Percentiles rank a stretch among this genome's conserved stretches.
phyloP scores from a whole-genome alignment of 2,797 vertebrate genomes.

The Micropoecilia bifurca region DNA sequence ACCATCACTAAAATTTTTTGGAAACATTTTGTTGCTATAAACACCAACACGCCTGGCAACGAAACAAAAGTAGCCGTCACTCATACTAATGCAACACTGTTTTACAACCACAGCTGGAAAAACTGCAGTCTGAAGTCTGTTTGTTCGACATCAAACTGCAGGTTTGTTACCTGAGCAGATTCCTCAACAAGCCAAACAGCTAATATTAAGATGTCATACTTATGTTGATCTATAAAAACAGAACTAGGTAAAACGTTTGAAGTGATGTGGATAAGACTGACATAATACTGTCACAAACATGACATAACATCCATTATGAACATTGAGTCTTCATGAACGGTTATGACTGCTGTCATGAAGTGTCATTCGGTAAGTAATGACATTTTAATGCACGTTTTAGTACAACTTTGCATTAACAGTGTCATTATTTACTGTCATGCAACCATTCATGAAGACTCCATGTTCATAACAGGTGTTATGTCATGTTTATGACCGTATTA shows the following conservation, averaged over 20 bases:
- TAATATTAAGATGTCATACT: neutral
- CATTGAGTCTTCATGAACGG: too few species aligned
- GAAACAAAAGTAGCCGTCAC: neutral
- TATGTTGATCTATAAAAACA: neutral
- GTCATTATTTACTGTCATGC: too few species aligned
- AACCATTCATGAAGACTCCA: too few species aligned
- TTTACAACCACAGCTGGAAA: neutral
- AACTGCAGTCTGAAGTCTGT: neutral
- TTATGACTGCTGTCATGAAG: too few species aligned
- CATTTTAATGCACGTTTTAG: too few species aligned
- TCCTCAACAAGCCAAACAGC: neutral
- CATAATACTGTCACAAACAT: too few species aligned
- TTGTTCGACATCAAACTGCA: neutral
- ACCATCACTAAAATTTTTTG: neutral
- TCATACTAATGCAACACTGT: neutral
- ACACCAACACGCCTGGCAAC: neutral
- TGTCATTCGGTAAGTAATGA: too few species aligned
- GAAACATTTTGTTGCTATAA: neutral
- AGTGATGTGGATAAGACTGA: too few species aligned
- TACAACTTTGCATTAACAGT: too few species aligned
- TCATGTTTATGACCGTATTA: too few species aligned
- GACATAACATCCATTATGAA: too few species aligned
- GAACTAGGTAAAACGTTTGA: neutral
- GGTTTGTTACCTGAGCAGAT: neutral
- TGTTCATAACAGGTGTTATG: too few species aligned